Evolutionary conservation across 1,140 invertebrate genomes (phyloP), one percentile per base, ranked within the genome.

Genomic region (Psix sp.): DNA sequence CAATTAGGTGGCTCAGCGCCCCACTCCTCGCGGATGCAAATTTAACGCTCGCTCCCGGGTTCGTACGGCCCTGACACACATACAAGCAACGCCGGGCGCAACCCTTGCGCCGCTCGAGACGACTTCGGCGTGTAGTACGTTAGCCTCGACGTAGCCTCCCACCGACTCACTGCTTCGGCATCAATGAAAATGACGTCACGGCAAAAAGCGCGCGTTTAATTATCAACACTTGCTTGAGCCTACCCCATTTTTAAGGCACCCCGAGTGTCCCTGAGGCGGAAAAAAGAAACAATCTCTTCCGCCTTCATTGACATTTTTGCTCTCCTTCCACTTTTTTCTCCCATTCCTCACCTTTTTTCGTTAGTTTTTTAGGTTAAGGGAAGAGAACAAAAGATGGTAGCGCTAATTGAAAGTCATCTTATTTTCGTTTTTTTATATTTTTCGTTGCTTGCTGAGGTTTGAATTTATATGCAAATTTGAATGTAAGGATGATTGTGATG

Each of bases 141-240:
- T 72, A 62, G 77, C 75, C 76, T 71, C 74, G 73, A 72, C 74
- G 60, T 70, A 60, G 54, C 62, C 43, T 65, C 71, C 71, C 74
- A 67, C 51, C 60, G n/a, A n/a, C n/a, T 62, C 31, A 39, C 76
- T 54, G 77, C 72, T 51, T 78, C 78, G 81, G 81, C 85, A 86
- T 86, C 86, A 86, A 87, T 87, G 84, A 87, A 86, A 86, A 85
- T 87, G 83, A 87, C 84, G 86, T 86, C 85, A 87, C 72, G 70
- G 74, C 78, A 83, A 86, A 85, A 82, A 83, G 82, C 74, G 66
- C 67, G 63, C 77, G 76, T 82, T 84, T 81, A 82, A 84, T 86
- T 83, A 85, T 83, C 78, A 79, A 81, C 79, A 77, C 76, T 81
- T 73, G 67, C 77, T 56, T 68, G 74, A 68, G 63, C 68, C 67